Base-by-base conservation (phyloP, 1,140 invertebrate genomes). In the Sinella curviseta region DNA sequence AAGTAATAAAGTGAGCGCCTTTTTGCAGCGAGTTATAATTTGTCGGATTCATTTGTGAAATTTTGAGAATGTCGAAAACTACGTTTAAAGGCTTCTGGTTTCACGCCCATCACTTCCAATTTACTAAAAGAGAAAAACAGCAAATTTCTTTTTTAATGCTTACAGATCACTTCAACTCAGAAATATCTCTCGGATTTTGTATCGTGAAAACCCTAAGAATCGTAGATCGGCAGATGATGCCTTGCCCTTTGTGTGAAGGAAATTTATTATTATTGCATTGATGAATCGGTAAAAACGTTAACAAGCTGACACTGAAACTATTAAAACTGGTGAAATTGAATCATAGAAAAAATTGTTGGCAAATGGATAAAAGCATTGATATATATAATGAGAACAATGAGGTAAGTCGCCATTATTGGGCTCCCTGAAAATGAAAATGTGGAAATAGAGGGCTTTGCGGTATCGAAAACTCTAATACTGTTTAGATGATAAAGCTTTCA, bases 91-190 rank as follows among this genome's bases (percentile, higher is more conserved):
- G 65, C 65, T 70, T 70, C 65, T 70, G 65, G 65, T 70, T 70
- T 70, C 65, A 70, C 65, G 65, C 65, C 65, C 57, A 65, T 16
- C 26, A n/a, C 57, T 65, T 65, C 57, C 57, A 65, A 65, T 65
- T 65, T 65, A 26, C 57, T 14, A n/a, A 26, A 16, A 26, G 57
- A n/a, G 57, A 65, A 8, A 20, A 12, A 48, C 39, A 48, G 8
- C 8, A 48, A 20, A 48, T 48, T 12, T 48, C 39, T 48, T 48
- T 12, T n/a, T n/a, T n/a, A n/a, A n/a, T n/a, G n/a, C n/a, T n/a
- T n/a, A n/a, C n/a, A n/a, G n/a, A n/a, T n/a, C n/a, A n/a, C n/a
- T n/a, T n/a, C n/a, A n/a, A n/a, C n/a, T n/a, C n/a, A n/a, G n/a
- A n/a, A n/a, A n/a, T n/a, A n/a, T n/a, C n/a, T n/a, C n/a, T n/a